These are phyloP conservation scores for Euwallacea fornicatus DNA, from an alignment of 1,140 invertebrate species.

Conservation along the genomic window DNA sequence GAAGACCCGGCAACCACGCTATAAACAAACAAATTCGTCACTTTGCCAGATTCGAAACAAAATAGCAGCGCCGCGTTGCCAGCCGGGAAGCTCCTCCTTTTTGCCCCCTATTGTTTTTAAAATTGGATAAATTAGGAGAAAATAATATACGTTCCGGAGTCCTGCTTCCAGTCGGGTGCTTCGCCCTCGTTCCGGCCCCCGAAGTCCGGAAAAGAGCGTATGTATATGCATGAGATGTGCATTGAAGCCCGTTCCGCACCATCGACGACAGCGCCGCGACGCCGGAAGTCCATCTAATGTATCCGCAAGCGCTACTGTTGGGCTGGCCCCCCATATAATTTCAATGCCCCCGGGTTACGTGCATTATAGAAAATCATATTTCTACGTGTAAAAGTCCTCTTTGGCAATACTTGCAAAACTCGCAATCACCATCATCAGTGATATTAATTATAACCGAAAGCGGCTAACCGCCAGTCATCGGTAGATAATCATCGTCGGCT, in stretches of 20 bases:
- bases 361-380: too few species aligned
- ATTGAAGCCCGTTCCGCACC: slow-evolving; percentile 50
- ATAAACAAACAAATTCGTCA: too few species aligned
- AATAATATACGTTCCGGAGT: too few species aligned
- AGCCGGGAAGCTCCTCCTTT: too few species aligned
- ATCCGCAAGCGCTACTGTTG: slow-evolving; percentile 45
- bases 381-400: too few species aligned
- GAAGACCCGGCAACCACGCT: too few species aligned
- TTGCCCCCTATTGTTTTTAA: too few species aligned
- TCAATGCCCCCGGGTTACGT: too few species aligned
- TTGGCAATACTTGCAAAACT: slow-evolving; percentile 11
- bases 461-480: slow-evolving; percentile 39
- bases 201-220: slow-evolving; percentile 53
- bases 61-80: too few species aligned
- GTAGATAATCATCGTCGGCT: slow-evolving; percentile 41
- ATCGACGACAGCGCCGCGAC: slow-evolving; percentile 48
- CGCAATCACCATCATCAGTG: slow-evolving; percentile 35
- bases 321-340: too few species aligned
- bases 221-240: slow-evolving; percentile 55
- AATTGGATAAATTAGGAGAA: too few species aligned
- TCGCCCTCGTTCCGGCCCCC: slow-evolving; percentile 47
- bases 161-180: slow-evolving; percentile 51
- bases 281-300: slow-evolving; percentile 56
- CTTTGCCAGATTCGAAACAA: too few species aligned
- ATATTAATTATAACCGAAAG: slow-evolving; percentile 38